Evolutionary conservation across 2,113 vertebrate species (phyloP), one percentile per base, ranked within the genome.

Genomic region (Hippocampus abdominalis): DNA sequence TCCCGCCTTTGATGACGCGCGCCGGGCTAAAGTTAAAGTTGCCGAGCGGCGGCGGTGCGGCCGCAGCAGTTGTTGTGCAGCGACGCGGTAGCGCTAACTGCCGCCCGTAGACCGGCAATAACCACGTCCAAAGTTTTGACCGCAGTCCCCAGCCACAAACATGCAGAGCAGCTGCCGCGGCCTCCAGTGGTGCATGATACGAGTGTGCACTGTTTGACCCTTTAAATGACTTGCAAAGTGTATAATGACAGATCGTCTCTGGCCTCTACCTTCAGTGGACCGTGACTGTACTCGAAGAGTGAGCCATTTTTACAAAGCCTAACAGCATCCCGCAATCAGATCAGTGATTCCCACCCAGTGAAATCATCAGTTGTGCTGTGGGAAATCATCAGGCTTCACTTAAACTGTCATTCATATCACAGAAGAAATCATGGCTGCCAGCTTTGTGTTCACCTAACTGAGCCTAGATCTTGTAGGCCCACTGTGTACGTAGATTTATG

Each of bases 161-260:
- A 64, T 64, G 63, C 63, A 46, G 63, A 64, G 63, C 63, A 46
- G 63, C 40, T 64, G 63, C n/a, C n/a, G 23, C 23, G n/a, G 40
- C 42, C 40, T 18, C 21, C 5, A 46, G 21, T 8, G 23, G 12
- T 16, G 25, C 63, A 46, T 21, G 23, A 64, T 8, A 8, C 40
- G n/a, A 8, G n/a, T 42, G 25, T 64, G 63, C 2, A 64, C 63
- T 18, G 63, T 44, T 18, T 25, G 23, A 64, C 40, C 23, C n/a
- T 64, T 20, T 27, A 64, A 44, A 25, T 64, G 40, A 4, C 9
- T 46, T 46, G 8, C 23, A 46, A 64, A 64, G 42, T 64, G 12
- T 64, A 27, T 64, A 25, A 64, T 64, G 15, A 46, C 13, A 27
- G 63, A 44, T 46, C 40, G 4, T 64, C 42, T 44, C 6, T 18